Conservation (phyloP, 2,113 vertebrate species). For the Ammospiza nelsoni region DNA sequence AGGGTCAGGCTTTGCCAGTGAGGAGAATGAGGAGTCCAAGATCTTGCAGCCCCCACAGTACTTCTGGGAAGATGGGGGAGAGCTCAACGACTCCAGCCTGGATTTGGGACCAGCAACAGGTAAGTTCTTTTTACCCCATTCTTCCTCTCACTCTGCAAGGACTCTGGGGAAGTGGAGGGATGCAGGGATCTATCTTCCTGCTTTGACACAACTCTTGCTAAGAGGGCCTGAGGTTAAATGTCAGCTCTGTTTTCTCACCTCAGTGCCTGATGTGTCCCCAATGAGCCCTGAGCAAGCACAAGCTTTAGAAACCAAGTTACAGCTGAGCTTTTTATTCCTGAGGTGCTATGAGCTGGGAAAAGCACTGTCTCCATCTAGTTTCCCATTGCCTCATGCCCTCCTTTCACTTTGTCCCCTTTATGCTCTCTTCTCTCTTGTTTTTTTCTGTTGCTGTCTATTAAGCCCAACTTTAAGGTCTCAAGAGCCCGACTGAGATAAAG, state of each 20-base stretch:
- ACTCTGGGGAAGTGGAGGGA: not conserved
- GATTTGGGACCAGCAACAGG: slow-evolving; percentile 78
- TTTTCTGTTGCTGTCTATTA: not conserved
- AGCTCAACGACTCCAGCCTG: slow-evolving; percentile 75
- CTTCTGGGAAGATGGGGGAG: slow-evolving; percentile 81
- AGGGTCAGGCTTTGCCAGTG: slow-evolving; percentile 87
- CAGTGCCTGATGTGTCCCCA: slow-evolving; percentile 54
- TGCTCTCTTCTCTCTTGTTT: not conserved
- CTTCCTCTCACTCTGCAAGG: not conserved
- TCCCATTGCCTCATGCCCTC: not conserved
- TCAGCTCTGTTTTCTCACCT: slow-evolving; percentile 58
- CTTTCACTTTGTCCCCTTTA: not conserved
- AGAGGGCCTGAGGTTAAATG: slow-evolving; percentile 55
- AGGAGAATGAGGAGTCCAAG: slow-evolving; percentile 86
- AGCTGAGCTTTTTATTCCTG: slow-evolving; percentile 37
- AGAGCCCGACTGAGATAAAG: not conserved
- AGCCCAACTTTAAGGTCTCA: not conserved
- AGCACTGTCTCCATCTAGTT: not conserved
- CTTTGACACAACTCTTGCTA: not conserved
- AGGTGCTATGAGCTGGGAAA: not conserved
- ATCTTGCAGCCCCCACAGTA: slow-evolving; percentile 76
- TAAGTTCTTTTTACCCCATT: slow-evolving; percentile 46
- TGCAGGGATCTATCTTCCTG: not conserved
- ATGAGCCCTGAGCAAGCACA: slow-evolving; percentile 28
- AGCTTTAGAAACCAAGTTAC: slow-evolving; percentile 31